Conservation (phyloP, 2,113 vertebrate genomes). For the Heteronetta atricapilla region DNA sequence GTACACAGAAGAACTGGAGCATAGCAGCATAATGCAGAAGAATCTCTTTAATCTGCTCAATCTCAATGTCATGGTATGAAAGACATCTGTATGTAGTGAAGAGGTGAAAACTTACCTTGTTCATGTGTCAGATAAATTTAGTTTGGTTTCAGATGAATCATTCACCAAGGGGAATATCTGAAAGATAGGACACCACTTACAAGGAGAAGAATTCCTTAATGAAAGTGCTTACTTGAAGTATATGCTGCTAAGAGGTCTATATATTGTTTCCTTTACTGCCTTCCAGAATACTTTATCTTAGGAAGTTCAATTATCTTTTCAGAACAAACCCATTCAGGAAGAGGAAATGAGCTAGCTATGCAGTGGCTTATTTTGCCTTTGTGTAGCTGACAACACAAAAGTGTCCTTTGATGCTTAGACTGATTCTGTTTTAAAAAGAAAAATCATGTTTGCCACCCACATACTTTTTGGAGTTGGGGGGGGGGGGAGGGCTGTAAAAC, state of each 20-base stretch:
- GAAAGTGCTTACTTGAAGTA: neutral
- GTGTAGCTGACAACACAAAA: neutral
- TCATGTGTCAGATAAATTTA: neutral
- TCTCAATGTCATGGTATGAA: neutral
- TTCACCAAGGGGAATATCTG: neutral
- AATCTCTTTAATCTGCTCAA: neutral
- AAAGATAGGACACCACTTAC: neutral
- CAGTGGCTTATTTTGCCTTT: neutral
- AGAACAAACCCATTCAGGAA: neutral
- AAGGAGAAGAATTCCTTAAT: neutral
- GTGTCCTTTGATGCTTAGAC: neutral
- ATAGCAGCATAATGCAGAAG: neutral
- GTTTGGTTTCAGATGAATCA: neutral
- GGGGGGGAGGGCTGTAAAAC: neutral
- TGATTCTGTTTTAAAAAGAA: neutral
- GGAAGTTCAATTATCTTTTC: neutral
- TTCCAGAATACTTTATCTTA: neutral
- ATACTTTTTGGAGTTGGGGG: neutral
- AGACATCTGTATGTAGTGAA: accelerated
- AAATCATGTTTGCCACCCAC: neutral
- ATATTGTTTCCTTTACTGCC: neutral
- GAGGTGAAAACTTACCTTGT: neutral
- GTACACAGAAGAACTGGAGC: neutral
- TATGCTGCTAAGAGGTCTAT: neutral
- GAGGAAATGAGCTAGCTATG: neutral